phyloP scores from a whole-genome alignment of 2,113 vertebrate species.

The Dasyprocta punctata region DNA sequence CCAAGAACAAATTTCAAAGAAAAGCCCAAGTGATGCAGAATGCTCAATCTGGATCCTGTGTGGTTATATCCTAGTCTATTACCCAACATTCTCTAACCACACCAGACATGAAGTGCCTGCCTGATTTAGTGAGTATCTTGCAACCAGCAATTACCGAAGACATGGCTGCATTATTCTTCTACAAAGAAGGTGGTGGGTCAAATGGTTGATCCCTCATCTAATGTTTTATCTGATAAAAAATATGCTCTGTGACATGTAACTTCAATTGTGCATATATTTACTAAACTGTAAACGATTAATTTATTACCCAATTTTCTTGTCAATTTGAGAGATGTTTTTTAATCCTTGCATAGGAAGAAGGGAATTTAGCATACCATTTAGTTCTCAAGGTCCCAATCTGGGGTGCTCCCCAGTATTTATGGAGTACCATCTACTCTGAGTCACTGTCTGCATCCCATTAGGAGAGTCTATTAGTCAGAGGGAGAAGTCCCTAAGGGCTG shows the following conservation, averaged over 20 bases:
- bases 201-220: not conserved
- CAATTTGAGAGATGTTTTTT: slow-evolving; percentile 76
- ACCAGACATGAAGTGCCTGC: not conserved
- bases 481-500: accelerated
- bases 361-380: slow-evolving; percentile 42
- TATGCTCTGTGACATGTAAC: not conserved
- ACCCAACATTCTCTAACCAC: not conserved
- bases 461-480: not conserved
- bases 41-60: not conserved
- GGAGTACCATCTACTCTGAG: not conserved
- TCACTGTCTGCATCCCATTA: not conserved
- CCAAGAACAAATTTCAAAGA: not conserved
- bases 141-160: slow-evolving; percentile 8
- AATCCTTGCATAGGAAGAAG: slow-evolving; percentile 46
- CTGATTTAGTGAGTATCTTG: slow-evolving; percentile 30
- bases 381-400: slow-evolving; percentile 63
- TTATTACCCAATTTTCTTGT: slow-evolving; percentile 83
- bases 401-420: slow-evolving; percentile 59
- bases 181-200: not conserved
- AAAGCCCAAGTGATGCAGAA: not conserved
- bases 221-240: slow-evolving; percentile 40
- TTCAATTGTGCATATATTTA: slow-evolving; percentile 74
- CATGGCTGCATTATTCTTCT: not conserved
- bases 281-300: slow-evolving; percentile 76
- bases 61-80: not conserved